These are phyloP conservation scores for Cladorhizidae sp. DNA, from an alignment of 37 sponge, comb jelly and placozoan genomes.

Conservation along the genomic window DNA sequence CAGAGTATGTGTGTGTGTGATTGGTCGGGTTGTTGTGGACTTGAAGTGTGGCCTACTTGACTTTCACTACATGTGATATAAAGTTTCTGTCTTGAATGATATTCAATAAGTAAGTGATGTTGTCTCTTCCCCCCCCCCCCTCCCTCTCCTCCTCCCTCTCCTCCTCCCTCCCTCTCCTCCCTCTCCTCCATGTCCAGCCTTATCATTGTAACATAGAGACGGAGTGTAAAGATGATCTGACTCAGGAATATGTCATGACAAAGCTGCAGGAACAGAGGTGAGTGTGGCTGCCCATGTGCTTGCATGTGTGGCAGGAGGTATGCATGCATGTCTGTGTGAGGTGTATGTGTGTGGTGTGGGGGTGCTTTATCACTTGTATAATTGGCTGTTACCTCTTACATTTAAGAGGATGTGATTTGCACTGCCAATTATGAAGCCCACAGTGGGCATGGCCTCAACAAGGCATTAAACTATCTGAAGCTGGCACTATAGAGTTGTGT, in stretches of 20 bases:
- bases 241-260: conserved; percentile 56
- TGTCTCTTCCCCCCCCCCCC: neutral
- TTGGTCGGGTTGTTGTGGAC: no score
- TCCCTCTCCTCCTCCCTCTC: conserved; percentile 7
- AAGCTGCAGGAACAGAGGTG: conserved; percentile 81
- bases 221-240: conserved; percentile 59
- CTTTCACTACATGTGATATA: no score
- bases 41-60: no score
- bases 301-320: neutral
- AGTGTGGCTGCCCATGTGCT: neutral
- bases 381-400: no score
- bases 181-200: conserved; percentile 45
- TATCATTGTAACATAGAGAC: conserved; percentile 64
- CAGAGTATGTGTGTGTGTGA: no score
- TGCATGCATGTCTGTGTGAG: neutral
- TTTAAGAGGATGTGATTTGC: no score
- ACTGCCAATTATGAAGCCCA: no score
- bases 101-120: neutral
- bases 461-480: no score
- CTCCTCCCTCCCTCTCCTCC: neutral
- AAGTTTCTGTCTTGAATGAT: neutral
- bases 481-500: no score
- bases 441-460: no score
- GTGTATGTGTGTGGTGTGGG: neutral
- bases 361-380: no score